Evolutionary conservation across 2,888 invertebrate species (phyloP), one percentile per base, ranked within the genome.

Genomic region (Cheilosia grossa): DNA sequence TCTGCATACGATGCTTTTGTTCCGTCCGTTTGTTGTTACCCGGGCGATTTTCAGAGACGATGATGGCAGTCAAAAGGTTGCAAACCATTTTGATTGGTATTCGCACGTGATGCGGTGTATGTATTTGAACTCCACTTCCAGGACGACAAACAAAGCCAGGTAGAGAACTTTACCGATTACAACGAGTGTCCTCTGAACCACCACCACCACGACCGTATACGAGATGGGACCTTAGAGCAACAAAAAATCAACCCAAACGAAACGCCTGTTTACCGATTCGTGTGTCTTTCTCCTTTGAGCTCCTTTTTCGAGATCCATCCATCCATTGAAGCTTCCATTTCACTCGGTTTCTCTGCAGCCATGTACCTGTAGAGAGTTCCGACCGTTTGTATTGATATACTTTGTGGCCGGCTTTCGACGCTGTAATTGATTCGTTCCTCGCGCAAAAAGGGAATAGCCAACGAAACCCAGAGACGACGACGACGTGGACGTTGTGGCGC

Each of bases 401-500:
- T 21, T 1, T 21, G 79, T 53, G 75, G 61, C 58, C 42, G 64
- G 63, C 51, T 67, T 80, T 80, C 59, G 66, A 61, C 33, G 72
- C 44, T 81, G 85, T 85, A 85, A 85, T 85, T 85, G 85, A 85
- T 85, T 85, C 85, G 81, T 85, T 81, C 81, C 72, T 85, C 75
- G 67, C 58, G 67, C 74, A 81, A 78, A 80, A 81, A 80, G 74
- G 40, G 73, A 83, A 83, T 80, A 80, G 37, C 79, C 69, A 80
- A 74, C 69, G 78, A 67, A 21, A 19, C 17, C 9, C 42, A 17
- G 63, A 7, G 30, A 56, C 47, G 27, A 49, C 47, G 27, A 49
- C 63, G 63, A 54, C 13, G 33, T 15, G 21, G 30, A 54, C 42
- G 40, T 19, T 33, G 51, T 49, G 27, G 73, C 69, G 72, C 80